Evolutionary conservation across 2,113 vertebrate species (phyloP).

Genomic region (Speoplatyrhinus poulsoni): DNA sequence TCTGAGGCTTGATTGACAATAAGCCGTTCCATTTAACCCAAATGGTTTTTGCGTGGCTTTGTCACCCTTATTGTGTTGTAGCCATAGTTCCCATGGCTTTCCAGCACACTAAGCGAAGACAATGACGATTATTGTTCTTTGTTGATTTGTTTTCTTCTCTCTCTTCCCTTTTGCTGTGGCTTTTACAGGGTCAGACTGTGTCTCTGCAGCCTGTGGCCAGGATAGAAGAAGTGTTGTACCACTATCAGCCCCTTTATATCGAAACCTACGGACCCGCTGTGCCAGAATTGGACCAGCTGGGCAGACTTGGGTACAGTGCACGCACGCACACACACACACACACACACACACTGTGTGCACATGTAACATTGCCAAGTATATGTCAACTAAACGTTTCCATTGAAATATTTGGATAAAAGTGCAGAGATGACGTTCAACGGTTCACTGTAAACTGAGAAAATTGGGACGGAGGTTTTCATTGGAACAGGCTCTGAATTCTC

Average conservation of each 20-base stretch:
- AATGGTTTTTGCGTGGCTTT: slow-evolving; percentile 16
- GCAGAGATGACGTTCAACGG: slow-evolving; percentile 1
- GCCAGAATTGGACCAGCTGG: slow-evolving; percentile 85
- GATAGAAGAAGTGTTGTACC: slow-evolving; percentile 86
- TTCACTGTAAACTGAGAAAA: not conserved
- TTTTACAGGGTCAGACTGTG: slow-evolving; percentile 85
- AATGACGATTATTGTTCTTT: slow-evolving; percentile 34
- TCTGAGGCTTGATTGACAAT: slow-evolving; percentile 42
- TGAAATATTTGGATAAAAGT: not conserved
- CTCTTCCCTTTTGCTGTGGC: slow-evolving; percentile 4
- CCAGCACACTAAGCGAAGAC: slow-evolving; percentile 8
- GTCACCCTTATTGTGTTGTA: slow-evolving; percentile 18
- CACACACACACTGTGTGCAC: not conserved
- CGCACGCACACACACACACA: slow-evolving; percentile 13
- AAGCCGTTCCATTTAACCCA: slow-evolving; percentile 11
- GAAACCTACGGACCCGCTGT: slow-evolving; percentile 86
- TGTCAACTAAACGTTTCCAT: too few relatives aligned
- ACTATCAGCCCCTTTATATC: slow-evolving; percentile 84
- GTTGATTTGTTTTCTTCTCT: slow-evolving; percentile 13
- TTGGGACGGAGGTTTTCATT: not conserved
- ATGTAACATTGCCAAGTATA: not conserved
- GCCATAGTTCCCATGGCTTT: slow-evolving; percentile 21
- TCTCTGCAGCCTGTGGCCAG: slow-evolving; percentile 83
- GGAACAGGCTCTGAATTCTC: slow-evolving; percentile 1
- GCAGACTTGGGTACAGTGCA: slow-evolving; percentile 83